These are phyloP conservation scores for Leistus spinibarbis DNA, from an alignment of 2,888 invertebrate genomes.

Conservation along the genomic window DNA sequence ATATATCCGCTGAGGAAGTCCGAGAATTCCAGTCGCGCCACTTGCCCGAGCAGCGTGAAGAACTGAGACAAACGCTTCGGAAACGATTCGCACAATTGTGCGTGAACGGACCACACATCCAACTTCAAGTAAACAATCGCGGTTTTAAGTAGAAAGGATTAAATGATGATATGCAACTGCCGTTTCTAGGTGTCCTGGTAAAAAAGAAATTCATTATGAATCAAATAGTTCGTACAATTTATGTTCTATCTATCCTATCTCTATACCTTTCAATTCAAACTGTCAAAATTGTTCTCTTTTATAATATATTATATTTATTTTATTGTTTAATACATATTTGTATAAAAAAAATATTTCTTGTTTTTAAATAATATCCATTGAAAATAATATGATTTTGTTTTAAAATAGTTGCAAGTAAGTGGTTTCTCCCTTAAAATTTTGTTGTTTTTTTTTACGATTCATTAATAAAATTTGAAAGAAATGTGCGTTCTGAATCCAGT, in stretches of 20 bases:
- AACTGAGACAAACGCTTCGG: constrained; percentile 80
- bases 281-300: not conserved
- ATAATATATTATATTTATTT: not conserved
- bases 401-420: not conserved
- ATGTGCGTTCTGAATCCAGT: constrained; percentile 38
- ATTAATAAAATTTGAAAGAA: not conserved
- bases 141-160: constrained; percentile 25
- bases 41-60: constrained; percentile 79
- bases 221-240: constrained; percentile 49
- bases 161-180: constrained; percentile 17
- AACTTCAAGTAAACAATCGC: constrained; percentile 17
- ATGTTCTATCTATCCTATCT: constrained; percentile 46
- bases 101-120: constrained; percentile 58
- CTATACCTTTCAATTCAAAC: not conserved
- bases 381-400: not conserved
- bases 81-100: constrained; percentile 84
- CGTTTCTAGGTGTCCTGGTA: constrained; percentile 52
- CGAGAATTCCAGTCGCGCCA: constrained; percentile 83
- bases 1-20: constrained; percentile 89
- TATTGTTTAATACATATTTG: not conserved
- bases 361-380: not conserved
- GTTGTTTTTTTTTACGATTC: not conserved
- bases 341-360: not conserved
- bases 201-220: constrained; percentile 1
- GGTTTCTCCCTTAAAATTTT: not conserved